Evolutionary conservation across 2,797 vertebrate genomes (phyloP).

Genomic region (Aldrovandia affinis): DNA sequence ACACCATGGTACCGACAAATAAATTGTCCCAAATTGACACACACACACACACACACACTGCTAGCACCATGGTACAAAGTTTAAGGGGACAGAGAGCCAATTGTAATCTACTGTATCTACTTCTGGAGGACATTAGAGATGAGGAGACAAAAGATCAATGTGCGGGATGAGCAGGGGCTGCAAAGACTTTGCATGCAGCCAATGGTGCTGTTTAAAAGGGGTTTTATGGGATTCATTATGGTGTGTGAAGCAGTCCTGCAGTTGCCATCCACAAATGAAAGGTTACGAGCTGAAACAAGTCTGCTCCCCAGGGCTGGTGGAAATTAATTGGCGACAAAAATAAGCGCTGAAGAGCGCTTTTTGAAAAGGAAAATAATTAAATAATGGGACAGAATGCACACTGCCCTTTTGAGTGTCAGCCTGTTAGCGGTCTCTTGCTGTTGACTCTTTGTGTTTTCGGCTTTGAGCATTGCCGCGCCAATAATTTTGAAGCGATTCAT

Average conservation of each 20-base stretch:
- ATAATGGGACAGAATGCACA: background rate
- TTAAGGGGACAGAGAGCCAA: background rate
- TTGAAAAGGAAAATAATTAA: slow-evolving; percentile 2
- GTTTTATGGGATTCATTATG: background rate
- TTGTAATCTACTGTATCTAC: background rate
- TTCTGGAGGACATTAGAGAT: background rate
- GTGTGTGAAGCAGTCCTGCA: background rate
- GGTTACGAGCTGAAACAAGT: background rate
- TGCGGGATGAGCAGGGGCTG: background rate
- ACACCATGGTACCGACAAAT: no score
- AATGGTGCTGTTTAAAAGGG: background rate
- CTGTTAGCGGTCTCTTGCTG: background rate
- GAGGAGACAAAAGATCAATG: slow-evolving; percentile 9
- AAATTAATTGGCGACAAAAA: slow-evolving; percentile 21
- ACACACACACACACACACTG: slow-evolving; percentile 23
- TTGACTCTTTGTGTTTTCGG: background rate
- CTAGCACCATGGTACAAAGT: no score
- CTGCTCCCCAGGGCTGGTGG: background rate
- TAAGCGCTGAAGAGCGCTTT: slow-evolving; percentile 16
- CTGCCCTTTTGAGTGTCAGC: background rate
- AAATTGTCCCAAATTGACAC: background rate
- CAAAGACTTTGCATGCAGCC: background rate
- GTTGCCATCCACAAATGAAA: slow-evolving; percentile 2
- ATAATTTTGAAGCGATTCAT: background rate
- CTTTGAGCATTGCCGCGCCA: background rate